Evolutionary conservation across 2,888 invertebrate genomes (phyloP), one percentile per base, ranked within the genome.

Genomic region (Anagyrus pseudococci): DNA sequence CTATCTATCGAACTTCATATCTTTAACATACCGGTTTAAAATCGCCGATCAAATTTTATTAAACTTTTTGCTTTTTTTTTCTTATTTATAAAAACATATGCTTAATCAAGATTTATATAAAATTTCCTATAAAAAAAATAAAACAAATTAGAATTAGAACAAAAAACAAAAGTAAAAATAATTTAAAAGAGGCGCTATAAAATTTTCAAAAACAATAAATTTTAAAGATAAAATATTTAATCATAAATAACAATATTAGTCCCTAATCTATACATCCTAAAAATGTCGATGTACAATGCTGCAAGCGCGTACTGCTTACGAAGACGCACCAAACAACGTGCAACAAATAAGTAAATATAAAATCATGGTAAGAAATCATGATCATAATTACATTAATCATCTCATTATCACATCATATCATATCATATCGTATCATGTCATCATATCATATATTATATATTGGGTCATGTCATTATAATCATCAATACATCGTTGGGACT

Each of bases 261-360:
- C 8, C 17, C 19, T 43, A 17, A 17, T 43, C 8, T 10, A 17
- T 10, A 43, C 19, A 10, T 15, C 17, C 23, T 33, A n/a, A 6
- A 33, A 41, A 54, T 59, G 37, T 52, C 56, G 44, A 62, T 62
- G 46, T 49, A 58, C 58, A 71, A 66, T 67, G 64, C 68, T 70
- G 72, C 73, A 72, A 73, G 71, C 73, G 76, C 76, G 71, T 76
- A 76, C 73, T 76, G 78, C 75, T 76, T 77, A 76, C 77, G 73
- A 73, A 77, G 76, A 77, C 77, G 78, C 78, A 77, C 77, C 78
- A 78, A 78, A 78, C 77, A 77, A 77, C 78, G 78, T 78, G 78
- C 78, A 78, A 77, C 77, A 77, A 78, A 75, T 77, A 77, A 76
- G 76, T 77, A 75, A 75, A 77, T 74, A 71, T 76, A 76, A 77